Evolutionary conservation across 2,888 invertebrate genomes (phyloP).

Genomic region (Oeneis ivallda): DNA sequence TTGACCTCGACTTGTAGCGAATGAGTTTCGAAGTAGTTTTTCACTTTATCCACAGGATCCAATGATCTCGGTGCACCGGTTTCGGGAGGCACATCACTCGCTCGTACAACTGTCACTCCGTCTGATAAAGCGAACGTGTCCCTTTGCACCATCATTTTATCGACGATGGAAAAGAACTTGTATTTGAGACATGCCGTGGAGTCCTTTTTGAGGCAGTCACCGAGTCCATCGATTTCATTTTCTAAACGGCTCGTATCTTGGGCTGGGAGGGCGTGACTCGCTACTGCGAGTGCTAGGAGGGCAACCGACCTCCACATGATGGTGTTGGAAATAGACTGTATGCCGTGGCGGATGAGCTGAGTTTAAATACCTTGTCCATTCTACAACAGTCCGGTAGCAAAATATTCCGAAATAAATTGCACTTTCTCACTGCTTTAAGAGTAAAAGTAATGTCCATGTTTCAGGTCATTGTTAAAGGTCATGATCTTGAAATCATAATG

Average conservation of each 20-base stretch:
- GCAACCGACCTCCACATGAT: slow-evolving; percentile 69
- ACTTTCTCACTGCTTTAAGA: slow-evolving; percentile 70
- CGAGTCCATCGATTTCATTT: slow-evolving; percentile 89
- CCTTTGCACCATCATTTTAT: slow-evolving; percentile 91
- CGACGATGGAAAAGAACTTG: slow-evolving; percentile 92
- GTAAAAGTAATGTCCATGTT: slow-evolving; percentile 76
- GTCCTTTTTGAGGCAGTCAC: slow-evolving; percentile 91
- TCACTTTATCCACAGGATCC: slow-evolving; percentile 86
- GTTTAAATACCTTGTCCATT: slow-evolving; percentile 71
- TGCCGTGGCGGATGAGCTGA: slow-evolving; percentile 55
- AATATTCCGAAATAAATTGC: slow-evolving; percentile 62
- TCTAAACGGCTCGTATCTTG: slow-evolving; percentile 86
- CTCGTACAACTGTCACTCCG: slow-evolving; percentile 91
- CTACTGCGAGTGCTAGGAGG: slow-evolving; percentile 68
- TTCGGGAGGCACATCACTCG: slow-evolving; percentile 84
- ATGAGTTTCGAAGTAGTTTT: slow-evolving; percentile 89
- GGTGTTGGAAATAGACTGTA: slow-evolving; percentile 63
- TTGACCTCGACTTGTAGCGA: slow-evolving; percentile 92
- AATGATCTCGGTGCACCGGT: slow-evolving; percentile 90
- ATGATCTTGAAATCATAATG: slow-evolving; percentile 40
- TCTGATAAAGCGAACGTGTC: slow-evolving; percentile 90
- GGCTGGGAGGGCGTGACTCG: slow-evolving; percentile 85
- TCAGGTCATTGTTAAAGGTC: slow-evolving; percentile 66
- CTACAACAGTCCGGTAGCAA: slow-evolving; percentile 54
- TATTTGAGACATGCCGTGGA: slow-evolving; percentile 92